Base-by-base conservation (phyloP, 1,140 invertebrate species). In the Ceratina japonica region DNA sequence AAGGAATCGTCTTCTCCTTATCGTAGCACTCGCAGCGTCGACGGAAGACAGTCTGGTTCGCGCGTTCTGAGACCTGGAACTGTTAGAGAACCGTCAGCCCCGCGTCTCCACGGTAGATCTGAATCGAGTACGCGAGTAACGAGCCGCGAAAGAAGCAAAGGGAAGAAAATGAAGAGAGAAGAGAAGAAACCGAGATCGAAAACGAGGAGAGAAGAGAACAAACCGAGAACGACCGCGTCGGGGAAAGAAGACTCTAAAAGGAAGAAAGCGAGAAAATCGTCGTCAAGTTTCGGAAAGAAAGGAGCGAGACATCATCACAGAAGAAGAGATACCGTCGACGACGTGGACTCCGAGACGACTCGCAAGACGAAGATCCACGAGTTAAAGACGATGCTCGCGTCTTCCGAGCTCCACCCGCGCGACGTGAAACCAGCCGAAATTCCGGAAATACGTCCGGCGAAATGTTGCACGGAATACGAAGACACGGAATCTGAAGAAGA, bases 381-480 rank as follows among this genome's bases (percentile, higher is more conserved):
- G 27, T 58, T 56, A 2, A 88, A 87, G 0, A 75, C 73, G 20
- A 84, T 73, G 68, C 49, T 85, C 20, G 68, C 20, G 15, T 63
- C 63, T 31, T 12, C 52, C 13, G 44, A 69, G 0, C 24, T n/a
- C 0, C 49, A 63, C 59, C 66, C 74, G 10, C 5, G 20, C 16
- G 20, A 87, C n/a, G 58, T 82, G 12, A 52, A 82, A 20, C 70
- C 86, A 22, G 73, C 56, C 12, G 10, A 75, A 18, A 44, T 84
- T 18, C 74, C 85, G 8, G 54, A 81, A 51, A 27, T 79, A 22
- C 37, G 59, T 7, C 10, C 51, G 4, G 16, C 22, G 56, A 59
- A 15, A 56, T 80, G 79, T 75, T 31, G 79, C 52, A 4, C 37
- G 5, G 73, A 79, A 70, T 61, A 62, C 4, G 51, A 65, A 0